Base-by-base conservation (phyloP, 2,888 invertebrate genomes). In the Tipula lateralis region DNA sequence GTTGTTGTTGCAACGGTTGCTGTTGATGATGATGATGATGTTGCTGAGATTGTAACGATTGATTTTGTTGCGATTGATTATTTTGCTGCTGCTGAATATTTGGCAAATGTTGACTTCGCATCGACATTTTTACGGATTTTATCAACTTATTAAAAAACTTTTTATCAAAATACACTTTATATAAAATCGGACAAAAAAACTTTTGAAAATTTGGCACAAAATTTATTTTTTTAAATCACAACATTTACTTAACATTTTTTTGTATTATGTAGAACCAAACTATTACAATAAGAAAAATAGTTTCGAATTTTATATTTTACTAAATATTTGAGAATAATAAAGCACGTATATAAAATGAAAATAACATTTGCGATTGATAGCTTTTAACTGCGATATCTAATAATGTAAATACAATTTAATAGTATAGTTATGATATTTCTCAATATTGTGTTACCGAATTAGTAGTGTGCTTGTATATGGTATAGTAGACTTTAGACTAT, bases 71-170 rank as follows among this genome's bases (percentile, higher is more conserved):
- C 24, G 66, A 66, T 66, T 66, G 66, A 24, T 66, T 66, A 24
- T 66, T 66, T 66, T 66, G 88, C 24, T 87, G 87, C 34, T 88
- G 87, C 9, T 87, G 86, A 3, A 86, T 86, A 84, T 85, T 86
- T 85, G 85, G 86, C 84, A 89, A 88, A 89, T 89, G 87, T 88
- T 89, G 82, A 84, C 84, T 34, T 84, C 89, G 88, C 88, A 90
- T 88, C 86, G 90, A 89, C 91, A 90, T 89, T 83, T 82, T 82
- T 66, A 9, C 9, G 66, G 44, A 44, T 66, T 66, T 19, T 66
- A 2, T 66, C 66, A 66, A 66, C 19, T 66, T 66, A 66, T 9
- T 24, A 39, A 4, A 44, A n/a, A 44, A 44, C n/a, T n/a, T 44
- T 44, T 82, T 82, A 82, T 82, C 29, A 30, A 30, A 82, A 82